phyloP scores from a whole-genome alignment of 2,888 invertebrate genomes.

The Pyrrhosoma nymphula region DNA sequence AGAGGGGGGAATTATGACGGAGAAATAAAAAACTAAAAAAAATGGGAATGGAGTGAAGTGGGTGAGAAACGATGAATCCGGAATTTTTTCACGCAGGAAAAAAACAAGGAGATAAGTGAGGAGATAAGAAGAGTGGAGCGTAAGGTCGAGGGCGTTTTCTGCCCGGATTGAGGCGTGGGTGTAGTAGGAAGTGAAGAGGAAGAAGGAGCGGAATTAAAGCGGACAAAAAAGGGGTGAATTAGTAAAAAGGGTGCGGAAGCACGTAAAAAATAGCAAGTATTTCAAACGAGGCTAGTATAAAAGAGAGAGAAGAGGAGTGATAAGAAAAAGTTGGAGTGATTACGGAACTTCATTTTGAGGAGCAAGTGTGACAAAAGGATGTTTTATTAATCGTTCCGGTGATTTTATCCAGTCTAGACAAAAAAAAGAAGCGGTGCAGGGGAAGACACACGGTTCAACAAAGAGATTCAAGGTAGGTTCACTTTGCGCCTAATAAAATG shows the following conservation, averaged over 20 bases:
- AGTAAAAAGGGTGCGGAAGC: background rate
- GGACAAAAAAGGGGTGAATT: background rate
- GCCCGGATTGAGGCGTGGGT: background rate
- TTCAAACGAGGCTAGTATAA: background rate
- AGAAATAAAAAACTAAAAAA: background rate
- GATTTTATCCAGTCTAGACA: no score
- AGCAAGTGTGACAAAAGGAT: background rate
- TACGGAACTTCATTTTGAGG: background rate
- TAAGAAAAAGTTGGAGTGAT: background rate
- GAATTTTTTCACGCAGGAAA: background rate
- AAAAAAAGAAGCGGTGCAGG: no score
- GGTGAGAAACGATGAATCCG: background rate
- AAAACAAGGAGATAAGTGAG: background rate
- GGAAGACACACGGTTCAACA: no score
- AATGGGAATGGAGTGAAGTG: background rate
- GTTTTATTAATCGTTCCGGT: no score
- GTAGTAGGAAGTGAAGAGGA: background rate
- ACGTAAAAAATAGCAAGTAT: background rate
- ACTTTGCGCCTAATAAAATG: no score
- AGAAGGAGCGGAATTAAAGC: background rate
- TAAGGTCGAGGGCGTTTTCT: constrained; percentile 3
- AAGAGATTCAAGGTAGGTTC: no score
- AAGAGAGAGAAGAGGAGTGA: background rate
- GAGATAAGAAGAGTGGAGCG: background rate
- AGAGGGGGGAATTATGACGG: background rate